A percentile compares a stretch with the other conserved stretches of the same genome.
phyloP scores from a whole-genome alignment of 2,797 vertebrate species.

The Zonotrichia albicollis region DNA sequence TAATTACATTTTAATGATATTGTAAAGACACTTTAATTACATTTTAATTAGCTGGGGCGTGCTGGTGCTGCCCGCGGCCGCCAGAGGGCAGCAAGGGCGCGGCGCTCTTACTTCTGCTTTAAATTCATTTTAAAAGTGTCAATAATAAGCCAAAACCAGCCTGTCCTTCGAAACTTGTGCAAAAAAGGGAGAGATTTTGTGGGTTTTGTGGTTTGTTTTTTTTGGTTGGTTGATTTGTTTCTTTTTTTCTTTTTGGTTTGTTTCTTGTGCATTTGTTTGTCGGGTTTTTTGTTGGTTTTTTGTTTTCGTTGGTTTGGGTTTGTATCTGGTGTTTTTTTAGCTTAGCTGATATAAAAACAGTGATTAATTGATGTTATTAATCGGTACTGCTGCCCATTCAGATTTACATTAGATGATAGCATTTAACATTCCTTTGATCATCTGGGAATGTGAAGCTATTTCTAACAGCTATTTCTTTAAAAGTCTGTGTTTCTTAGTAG shows the following conservation, averaged over 20 bases:
- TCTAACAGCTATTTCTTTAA: not conserved
- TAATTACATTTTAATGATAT: not conserved
- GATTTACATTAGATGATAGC: slow-evolving; percentile 6
- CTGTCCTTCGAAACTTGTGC: not conserved
- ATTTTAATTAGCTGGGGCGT: rapidly evolving
- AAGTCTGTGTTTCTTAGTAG: not conserved
- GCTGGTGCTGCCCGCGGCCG: not conserved
- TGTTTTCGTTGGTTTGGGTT: not conserved
- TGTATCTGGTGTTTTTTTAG: not conserved
- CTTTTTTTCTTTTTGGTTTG: too few relatives aligned
- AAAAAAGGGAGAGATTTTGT: not conserved
- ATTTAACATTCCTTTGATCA: slow-evolving; percentile 11
- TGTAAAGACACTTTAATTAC: not conserved
- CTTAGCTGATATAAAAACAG: not conserved
- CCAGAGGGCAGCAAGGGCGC: not conserved
- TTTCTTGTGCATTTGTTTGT: not conserved
- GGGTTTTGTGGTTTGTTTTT: too few relatives aligned
- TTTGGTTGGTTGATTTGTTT: too few relatives aligned
- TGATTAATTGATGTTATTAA: not conserved
- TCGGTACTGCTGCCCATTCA: not conserved
- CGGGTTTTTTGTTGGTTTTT: too few relatives aligned
- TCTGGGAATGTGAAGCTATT: not conserved
- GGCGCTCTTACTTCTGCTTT: too few relatives aligned
- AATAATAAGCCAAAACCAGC: rapidly evolving
- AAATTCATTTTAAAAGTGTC: rapidly evolving